Conservation (phyloP, 2,888 invertebrate genomes). For the Scrobipalpa atriplicella region DNA sequence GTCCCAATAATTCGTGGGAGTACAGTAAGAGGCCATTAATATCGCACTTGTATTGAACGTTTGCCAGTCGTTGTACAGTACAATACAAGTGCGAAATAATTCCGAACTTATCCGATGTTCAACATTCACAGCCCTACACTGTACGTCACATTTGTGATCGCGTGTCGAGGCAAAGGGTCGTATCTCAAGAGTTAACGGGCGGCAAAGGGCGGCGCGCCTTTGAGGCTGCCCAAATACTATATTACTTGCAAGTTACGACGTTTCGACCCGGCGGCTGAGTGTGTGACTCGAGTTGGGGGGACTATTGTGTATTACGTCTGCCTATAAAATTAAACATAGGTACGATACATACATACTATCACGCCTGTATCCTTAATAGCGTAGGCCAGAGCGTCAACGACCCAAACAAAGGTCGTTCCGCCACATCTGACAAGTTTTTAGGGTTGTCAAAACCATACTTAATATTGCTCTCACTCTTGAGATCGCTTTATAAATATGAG, state of each 20-base stretch:
- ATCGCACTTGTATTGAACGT: too few relatives aligned
- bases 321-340: neutral
- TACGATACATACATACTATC: too few relatives aligned
- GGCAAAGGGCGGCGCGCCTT: conserved; percentile 63
- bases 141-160: conserved; percentile 43
- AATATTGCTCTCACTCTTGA: too few relatives aligned
- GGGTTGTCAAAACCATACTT: too few relatives aligned
- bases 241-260: conserved; percentile 77
- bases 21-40: neutral
- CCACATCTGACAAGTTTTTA: too few relatives aligned
- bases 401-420: too few relatives aligned
- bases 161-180: conserved; percentile 62
- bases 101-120: too few relatives aligned
- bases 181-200: conserved; percentile 76
- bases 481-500: too few relatives aligned
- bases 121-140: neutral
- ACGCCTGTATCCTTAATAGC: too few relatives aligned
- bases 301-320: neutral
- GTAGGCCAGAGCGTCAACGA: too few relatives aligned
- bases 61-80: too few relatives aligned
- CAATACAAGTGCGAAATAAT: too few relatives aligned
- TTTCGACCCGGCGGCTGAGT: conserved; percentile 43
- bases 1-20: conserved; percentile 13
- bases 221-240: conserved; percentile 78
- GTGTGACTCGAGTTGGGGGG: conserved; percentile 59